Conservation (phyloP, 2,888 invertebrate species). For the Macrophya annulata region DNA sequence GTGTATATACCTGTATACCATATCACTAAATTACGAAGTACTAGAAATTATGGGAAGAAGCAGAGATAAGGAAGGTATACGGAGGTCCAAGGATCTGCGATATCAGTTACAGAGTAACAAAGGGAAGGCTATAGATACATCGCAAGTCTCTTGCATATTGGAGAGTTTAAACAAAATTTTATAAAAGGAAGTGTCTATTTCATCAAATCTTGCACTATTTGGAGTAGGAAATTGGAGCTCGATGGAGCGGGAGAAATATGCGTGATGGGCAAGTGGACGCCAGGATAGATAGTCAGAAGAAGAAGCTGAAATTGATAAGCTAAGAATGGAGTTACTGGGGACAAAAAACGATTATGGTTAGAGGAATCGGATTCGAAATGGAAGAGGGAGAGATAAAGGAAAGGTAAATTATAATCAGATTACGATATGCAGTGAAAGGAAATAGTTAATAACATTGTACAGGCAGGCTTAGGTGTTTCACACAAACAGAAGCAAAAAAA, state of each 20-base stretch:
- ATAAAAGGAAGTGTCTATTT: no score
- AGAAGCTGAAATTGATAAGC: neutral
- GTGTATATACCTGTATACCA: neutral
- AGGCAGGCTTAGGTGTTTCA: neutral
- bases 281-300: neutral
- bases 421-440: neutral
- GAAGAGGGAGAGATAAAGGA: neutral
- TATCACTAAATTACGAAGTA: neutral
- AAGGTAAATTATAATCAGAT: neutral
- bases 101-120: neutral
- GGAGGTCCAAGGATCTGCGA: neutral
- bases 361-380: neutral
- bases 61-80: no score
- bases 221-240: no score
- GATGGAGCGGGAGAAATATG: neutral
- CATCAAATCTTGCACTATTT: no score
- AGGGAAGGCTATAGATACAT: no score
- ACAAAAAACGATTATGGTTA: neutral
- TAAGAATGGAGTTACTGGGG: neutral
- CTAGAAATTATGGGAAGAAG: neutral
- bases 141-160: no score
- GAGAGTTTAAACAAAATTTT: no score
- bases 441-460: no score
- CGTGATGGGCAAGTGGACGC: neutral
- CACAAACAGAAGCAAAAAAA: neutral